These are phyloP conservation scores for Drosophila navojoa DNA, from an alignment of 1,140 invertebrate genomes.

Conservation along the genomic window DNA sequence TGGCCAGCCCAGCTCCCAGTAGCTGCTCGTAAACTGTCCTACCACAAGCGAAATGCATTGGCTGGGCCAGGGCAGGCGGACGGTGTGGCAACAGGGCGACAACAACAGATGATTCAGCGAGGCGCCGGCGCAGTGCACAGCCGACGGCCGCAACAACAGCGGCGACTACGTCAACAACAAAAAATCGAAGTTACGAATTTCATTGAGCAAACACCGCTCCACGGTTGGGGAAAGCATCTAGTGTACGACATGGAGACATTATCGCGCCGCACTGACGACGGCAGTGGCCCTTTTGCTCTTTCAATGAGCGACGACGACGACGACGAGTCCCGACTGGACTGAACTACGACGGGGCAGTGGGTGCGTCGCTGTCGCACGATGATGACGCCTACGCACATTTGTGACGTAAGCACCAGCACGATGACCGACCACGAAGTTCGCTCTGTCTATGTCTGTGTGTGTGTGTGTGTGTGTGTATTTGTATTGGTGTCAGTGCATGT, in stretches of 20 bases:
- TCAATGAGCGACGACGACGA: constrained; percentile 18
- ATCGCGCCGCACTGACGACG: constrained; percentile 58
- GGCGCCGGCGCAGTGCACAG: constrained; percentile 46
- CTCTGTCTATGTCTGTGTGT: constrained; percentile 5
- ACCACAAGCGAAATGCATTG: constrained; percentile 79
- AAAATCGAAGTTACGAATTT: constrained; percentile 72
- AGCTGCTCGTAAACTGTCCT: constrained; percentile 57
- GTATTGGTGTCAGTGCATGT: constrained; percentile 42
- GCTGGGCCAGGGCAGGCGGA: constrained; percentile 49
- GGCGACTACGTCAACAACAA: constrained; percentile 58
- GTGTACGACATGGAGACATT: constrained; percentile 55
- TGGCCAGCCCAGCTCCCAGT: constrained; percentile 3
- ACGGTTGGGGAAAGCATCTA: constrained; percentile 62
- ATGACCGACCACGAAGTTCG: constrained; percentile 35
- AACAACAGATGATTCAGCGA: constrained; percentile 72
- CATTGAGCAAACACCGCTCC: constrained; percentile 68
- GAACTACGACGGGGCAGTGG: constrained; percentile 57
- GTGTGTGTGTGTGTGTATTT: constrained; percentile 9
- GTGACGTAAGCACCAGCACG: constrained; percentile 77
- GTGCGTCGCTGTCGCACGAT: constrained; percentile 76
- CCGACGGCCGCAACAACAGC: constrained; percentile 25
- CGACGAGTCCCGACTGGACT: constrained; percentile 12
- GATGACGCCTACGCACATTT: constrained; percentile 83
- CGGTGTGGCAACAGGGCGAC: constrained; percentile 31
- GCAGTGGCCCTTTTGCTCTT: constrained; percentile 36